A percentile compares a stretch with the other conserved stretches of the same genome.
Evolutionary conservation across 1,140 invertebrate genomes (phyloP).

Genomic region (Aphelenchoides fujianensis): DNA sequence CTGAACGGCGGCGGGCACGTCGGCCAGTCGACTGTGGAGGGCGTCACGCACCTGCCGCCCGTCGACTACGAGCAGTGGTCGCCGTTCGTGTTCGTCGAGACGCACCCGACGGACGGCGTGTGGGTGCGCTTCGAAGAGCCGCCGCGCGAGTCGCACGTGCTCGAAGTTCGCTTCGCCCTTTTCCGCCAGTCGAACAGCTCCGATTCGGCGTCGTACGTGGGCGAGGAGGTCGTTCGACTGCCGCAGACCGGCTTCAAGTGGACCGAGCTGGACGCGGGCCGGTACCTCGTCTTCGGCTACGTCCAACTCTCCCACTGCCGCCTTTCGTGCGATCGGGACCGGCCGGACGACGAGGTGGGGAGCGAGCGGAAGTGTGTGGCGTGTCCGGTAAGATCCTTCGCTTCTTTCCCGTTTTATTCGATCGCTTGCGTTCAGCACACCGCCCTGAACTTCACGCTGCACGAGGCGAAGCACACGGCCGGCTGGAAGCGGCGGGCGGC

Average conservation of each 20-base stretch:
- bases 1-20: conserved; percentile 10
- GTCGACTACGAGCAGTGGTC: conserved; percentile 35
- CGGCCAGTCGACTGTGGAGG: not conserved
- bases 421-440: conserved; percentile 32
- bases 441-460: conserved; percentile 45
- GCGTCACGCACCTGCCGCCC: not conserved
- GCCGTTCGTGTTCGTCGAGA: conserved; percentile 45
- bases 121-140: conserved; percentile 33
- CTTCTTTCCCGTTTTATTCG: not conserved
- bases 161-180: conserved; percentile 8
- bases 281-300: conserved; percentile 40
- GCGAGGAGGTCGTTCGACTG: conserved; percentile 20
- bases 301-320: conserved; percentile 44
- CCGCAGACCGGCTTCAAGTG: conserved; percentile 27
- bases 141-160: no score
- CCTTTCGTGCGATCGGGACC: conserved; percentile 28
- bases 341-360: not conserved
- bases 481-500: conserved; percentile 25
- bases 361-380: not conserved
- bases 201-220: not conserved
- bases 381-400: not conserved
- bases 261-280: conserved; percentile 34
- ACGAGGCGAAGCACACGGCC: conserved; percentile 30
- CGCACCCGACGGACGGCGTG: conserved; percentile 33
- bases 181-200: conserved; percentile 6